Evolutionary conservation across 2,797 vertebrate species (phyloP), one percentile per base, ranked within the genome.

Genomic region (Pangasius larnaudii): DNA sequence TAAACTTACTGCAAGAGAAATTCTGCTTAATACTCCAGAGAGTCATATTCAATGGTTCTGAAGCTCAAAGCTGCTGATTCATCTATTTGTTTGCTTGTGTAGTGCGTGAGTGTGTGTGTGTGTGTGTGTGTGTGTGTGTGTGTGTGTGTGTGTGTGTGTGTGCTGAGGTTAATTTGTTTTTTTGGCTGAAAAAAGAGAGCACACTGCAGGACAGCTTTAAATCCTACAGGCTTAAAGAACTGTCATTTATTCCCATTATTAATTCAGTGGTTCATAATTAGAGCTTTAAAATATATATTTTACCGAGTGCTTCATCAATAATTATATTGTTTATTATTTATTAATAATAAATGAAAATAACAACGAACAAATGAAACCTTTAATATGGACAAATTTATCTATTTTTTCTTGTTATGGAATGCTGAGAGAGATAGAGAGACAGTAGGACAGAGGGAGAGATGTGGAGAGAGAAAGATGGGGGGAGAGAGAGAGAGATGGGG

Each of bases 1-100:
- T 88, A 80, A 74, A 88, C 65, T 71, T 82, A 69, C 36, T 61
- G 71, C 74, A 36, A 24, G 85, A 65, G 85, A 79, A 79, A 86
- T 67, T n/a, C 63, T 53, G 14, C 58, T 51, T 1, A 51, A 65
- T 33, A 18, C 39, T 36, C 65, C 49, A 72, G 27, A 77, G 84
- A 88, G n/a, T 36, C 33, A 36, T 39, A 72, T 53, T 9, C 65
- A 18, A 9, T 39, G 46, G 56, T 71, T 53, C 58, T 22, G 67
- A 61, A 88, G 61, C 58, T 65, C 6, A 49, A 22, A 61, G 27
- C 49, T 71, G 19, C 67, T 86, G 83, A 78, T 84, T 86, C 85
- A 90, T 87, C 87, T 18, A 3, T 86, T 77, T 22, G 16, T 33
- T 51, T 49, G 16, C 14, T 63, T 49, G 1, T 0, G 39, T 56